Percentiles rank a stretch among this genome's conserved stretches.
Conservation (phyloP, 2,888 invertebrate species). For the Dastarcus helophoroides region DNA sequence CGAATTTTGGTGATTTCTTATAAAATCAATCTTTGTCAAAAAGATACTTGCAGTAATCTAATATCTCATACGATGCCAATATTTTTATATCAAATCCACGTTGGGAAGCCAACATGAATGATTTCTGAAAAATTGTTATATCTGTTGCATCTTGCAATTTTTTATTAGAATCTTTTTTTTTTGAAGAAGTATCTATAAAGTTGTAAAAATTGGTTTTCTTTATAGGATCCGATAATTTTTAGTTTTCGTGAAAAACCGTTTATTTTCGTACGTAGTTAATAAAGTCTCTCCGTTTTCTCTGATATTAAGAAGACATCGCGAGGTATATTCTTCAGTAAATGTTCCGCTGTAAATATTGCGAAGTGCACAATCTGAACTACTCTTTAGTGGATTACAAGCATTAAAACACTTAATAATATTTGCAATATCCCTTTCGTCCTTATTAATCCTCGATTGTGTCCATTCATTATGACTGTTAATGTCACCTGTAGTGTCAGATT, state of each 20-base stretch:
- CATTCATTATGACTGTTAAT: constrained; percentile 18
- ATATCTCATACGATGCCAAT: too few species aligned
- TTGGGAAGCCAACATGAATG: too few species aligned
- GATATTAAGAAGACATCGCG: constrained; percentile 13
- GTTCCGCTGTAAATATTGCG: too few species aligned
- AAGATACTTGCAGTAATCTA: too few species aligned
- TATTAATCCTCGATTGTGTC: constrained; percentile 15
- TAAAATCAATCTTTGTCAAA: too few species aligned
- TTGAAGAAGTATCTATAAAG: constrained; percentile 7
- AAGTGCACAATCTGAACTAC: too few species aligned
- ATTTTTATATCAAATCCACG: too few species aligned
- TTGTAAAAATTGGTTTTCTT: constrained; percentile 12
- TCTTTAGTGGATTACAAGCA: constrained; percentile 14
- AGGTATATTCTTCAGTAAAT: constrained; percentile 12
- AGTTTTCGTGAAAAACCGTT: constrained; percentile 12
- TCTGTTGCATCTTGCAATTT: constrained; percentile 11
- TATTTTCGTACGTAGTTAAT: constrained; percentile 14
- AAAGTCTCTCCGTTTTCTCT: constrained; percentile 12
- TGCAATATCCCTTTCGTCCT: constrained; percentile 17
- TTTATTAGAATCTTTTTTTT: constrained; percentile 9
- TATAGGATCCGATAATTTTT: constrained; percentile 7
- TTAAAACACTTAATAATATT: constrained; percentile 14
- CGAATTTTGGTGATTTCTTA: too few species aligned
- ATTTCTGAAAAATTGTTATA: too few species aligned
- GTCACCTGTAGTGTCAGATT: constrained; percentile 12